A percentile compares a stretch with the other conserved stretches of the same genome.
phyloP scores from a whole-genome alignment of 2,888 invertebrate genomes.

The Orchestes rusci region DNA sequence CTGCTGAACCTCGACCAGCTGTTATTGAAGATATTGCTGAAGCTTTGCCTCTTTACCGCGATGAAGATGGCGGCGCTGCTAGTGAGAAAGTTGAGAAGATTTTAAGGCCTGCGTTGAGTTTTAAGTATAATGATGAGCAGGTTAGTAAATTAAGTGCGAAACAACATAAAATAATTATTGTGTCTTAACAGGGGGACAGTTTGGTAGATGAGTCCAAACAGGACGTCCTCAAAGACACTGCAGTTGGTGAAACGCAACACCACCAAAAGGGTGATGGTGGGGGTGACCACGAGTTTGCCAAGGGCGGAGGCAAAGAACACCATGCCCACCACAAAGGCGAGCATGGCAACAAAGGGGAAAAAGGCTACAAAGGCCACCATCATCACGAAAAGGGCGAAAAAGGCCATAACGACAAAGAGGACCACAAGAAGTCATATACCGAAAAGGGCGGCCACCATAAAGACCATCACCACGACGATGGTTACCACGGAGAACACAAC shows the following conservation, averaged over 20 bases:
- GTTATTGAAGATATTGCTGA: slow-evolving; percentile 23
- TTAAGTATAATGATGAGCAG: slow-evolving; percentile 30
- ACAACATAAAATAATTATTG: neutral
- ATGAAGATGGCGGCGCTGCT: slow-evolving; percentile 25
- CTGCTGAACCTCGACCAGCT: slow-evolving; percentile 34
- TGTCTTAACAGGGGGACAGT: neutral
- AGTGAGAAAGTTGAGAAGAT: slow-evolving; percentile 37
- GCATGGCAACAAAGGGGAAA: slow-evolving; percentile 38
- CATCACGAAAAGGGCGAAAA: slow-evolving; percentile 37
- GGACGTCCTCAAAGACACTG: too few species aligned
- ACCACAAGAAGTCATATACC: slow-evolving; percentile 46
- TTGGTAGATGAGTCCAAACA: neutral
- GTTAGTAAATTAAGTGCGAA: too few species aligned
- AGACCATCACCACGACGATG: slow-evolving; percentile 46
- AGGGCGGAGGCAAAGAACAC: slow-evolving; percentile 28
- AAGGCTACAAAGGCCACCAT: slow-evolving; percentile 39
- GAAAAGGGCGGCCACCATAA: slow-evolving; percentile 48
- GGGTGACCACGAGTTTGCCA: too few species aligned
- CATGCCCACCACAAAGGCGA: slow-evolving; percentile 32
- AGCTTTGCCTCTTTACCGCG: slow-evolving; percentile 23
- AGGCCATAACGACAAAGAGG: slow-evolving; percentile 44
- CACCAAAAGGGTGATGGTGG: slow-evolving; percentile 8
- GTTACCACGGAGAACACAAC: slow-evolving; percentile 46
- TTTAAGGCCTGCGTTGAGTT: slow-evolving; percentile 34
- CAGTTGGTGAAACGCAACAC: slow-evolving; percentile 9